Conservation (phyloP, 1,140 invertebrate genomes). For the Drosophila mauritiana region DNA sequence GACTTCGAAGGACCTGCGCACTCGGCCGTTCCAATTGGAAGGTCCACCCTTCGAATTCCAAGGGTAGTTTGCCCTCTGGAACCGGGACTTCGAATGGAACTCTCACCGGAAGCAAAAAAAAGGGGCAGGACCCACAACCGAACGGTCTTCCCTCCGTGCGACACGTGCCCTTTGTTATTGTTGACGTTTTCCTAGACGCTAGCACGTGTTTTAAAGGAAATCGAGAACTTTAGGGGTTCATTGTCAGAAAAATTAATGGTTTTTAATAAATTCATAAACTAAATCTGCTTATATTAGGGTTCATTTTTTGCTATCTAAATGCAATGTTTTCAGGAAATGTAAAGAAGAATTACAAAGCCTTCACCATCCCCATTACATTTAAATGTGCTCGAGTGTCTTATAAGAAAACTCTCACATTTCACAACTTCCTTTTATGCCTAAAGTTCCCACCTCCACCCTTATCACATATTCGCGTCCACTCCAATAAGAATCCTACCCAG, state of each 20-base stretch:
- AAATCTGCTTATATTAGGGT: background rate
- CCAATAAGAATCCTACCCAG: background rate
- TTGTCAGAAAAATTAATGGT: conserved; percentile 13
- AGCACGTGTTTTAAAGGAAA: conserved; percentile 36
- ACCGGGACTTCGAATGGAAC: conserved; percentile 30
- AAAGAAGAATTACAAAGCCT: background rate
- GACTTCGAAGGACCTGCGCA: conserved; percentile 82
- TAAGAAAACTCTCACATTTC: background rate
- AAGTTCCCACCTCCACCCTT: background rate
- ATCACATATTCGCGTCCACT: background rate
- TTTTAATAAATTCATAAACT: conserved; percentile 8
- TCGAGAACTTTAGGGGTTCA: conserved; percentile 2
- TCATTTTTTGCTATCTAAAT: background rate
- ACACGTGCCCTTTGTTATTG: conserved; percentile 76
- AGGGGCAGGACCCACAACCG: conserved; percentile 1
- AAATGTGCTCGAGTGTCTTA: no score
- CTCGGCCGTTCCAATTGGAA: conserved; percentile 71
- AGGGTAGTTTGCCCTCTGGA: conserved; percentile 48
- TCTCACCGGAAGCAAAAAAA: conserved; percentile 54
- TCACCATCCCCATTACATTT: no score
- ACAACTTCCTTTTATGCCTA: background rate
- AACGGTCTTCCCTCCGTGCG: conserved; percentile 14
- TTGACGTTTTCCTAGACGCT: conserved; percentile 60
- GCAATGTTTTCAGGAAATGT: conserved; percentile 16
- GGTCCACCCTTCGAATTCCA: conserved; percentile 12